Evolutionary conservation across 2,797 vertebrate species (phyloP).

Genomic region (Phalloptychus januarius): DNA sequence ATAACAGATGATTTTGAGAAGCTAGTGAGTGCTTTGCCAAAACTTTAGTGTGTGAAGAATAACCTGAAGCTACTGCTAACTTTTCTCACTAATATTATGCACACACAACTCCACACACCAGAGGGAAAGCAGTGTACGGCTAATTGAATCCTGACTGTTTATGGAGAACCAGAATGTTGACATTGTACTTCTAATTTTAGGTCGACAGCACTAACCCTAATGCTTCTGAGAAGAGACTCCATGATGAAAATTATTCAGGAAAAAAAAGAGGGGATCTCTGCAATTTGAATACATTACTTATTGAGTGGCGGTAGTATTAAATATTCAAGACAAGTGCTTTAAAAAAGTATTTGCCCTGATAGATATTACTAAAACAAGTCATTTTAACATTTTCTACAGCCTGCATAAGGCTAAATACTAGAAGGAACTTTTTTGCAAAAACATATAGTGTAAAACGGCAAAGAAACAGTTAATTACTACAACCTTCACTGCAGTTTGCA

Average conservation of each 20-base stretch:
- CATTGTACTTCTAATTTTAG: slow-evolving; percentile 60
- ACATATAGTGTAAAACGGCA: not conserved
- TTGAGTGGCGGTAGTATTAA: not conserved
- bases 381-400: not conserved
- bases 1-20: slow-evolving; percentile 4
- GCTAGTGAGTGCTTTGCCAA: not conserved
- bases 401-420: not conserved
- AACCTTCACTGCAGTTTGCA: not conserved
- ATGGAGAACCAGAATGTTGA: slow-evolving; percentile 59
- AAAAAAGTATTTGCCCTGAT: not conserved
- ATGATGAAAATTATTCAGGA: slow-evolving; percentile 26
- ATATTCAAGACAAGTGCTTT: not conserved
- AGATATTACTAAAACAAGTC: not conserved
- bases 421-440: not conserved
- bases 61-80: not conserved
- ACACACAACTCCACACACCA: not conserved
- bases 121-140: slow-evolving; percentile 43
- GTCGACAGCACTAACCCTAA: slow-evolving; percentile 24
- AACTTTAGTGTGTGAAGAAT: not conserved
- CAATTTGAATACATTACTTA: not conserved
- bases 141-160: slow-evolving; percentile 61
- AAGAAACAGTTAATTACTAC: not conserved
- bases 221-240: slow-evolving; percentile 15
- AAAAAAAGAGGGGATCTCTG: not conserved
- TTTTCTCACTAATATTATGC: not conserved